Percentiles rank a stretch among this genome's conserved stretches.
Evolutionary conservation across 2,888 invertebrate species (phyloP).

Genomic region (Thymelicus sylvestris): DNA sequence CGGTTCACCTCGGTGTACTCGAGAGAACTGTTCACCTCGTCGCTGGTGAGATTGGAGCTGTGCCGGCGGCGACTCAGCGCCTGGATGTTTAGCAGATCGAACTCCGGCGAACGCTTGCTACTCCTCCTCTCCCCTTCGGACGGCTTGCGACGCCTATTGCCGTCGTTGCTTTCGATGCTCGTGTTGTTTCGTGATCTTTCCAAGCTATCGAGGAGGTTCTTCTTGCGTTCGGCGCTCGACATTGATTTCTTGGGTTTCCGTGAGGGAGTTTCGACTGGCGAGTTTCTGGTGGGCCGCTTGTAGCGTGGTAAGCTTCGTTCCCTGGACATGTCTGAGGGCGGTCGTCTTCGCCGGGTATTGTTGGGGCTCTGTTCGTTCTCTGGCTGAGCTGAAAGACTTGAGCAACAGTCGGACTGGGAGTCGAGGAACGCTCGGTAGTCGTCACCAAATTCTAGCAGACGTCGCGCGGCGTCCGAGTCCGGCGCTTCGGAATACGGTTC

Average conservation of each 20-base stretch:
- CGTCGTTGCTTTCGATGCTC: slow-evolving; percentile 78
- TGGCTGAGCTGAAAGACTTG: slow-evolving; percentile 89
- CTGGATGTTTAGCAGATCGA: slow-evolving; percentile 75
- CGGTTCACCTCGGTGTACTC: slow-evolving; percentile 75
- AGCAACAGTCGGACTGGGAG: slow-evolving; percentile 95
- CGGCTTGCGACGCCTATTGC: slow-evolving; percentile 68
- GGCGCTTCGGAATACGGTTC: slow-evolving; percentile 95
- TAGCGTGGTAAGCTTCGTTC: slow-evolving; percentile 69
- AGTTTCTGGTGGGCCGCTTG: slow-evolving; percentile 69
- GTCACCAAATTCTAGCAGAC: slow-evolving; percentile 93
- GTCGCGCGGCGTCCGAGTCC: slow-evolving; percentile 93
- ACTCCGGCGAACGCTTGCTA: slow-evolving; percentile 76
- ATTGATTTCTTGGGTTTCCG: slow-evolving; percentile 79
- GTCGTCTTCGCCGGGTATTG: slow-evolving; percentile 67
- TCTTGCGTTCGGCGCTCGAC: slow-evolving; percentile 81
- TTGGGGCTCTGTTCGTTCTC: slow-evolving; percentile 71
- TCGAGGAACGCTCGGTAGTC: slow-evolving; percentile 95
- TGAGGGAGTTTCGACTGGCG: slow-evolving; percentile 70
- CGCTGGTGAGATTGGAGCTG: slow-evolving; percentile 79
- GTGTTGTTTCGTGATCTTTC: slow-evolving; percentile 79
- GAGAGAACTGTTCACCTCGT: slow-evolving; percentile 78
- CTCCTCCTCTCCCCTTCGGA: slow-evolving; percentile 71
- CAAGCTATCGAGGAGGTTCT: slow-evolving; percentile 74
- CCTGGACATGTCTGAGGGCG: slow-evolving; percentile 70
- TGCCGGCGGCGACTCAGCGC: slow-evolving; percentile 73